phyloP scores from a whole-genome alignment of 2,113 vertebrate species.

The Camelus dromedarius region DNA sequence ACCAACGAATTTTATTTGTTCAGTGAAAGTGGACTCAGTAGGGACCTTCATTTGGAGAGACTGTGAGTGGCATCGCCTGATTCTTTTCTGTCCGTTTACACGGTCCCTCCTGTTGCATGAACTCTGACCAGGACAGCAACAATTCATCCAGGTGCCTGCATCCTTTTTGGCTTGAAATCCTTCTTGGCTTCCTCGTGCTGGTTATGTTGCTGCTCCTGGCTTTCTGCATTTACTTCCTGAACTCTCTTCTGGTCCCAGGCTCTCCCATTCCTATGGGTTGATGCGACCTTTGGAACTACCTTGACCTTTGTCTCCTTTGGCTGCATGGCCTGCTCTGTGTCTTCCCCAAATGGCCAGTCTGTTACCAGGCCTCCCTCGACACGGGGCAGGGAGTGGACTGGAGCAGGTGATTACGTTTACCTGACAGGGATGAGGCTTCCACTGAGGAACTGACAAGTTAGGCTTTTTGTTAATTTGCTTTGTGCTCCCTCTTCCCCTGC shows the following conservation, averaged over 20 bases:
- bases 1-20: background rate
- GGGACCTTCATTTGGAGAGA: background rate
- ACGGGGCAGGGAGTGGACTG: background rate
- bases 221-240: background rate
- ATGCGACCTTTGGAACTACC: background rate
- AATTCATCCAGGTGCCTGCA: background rate
- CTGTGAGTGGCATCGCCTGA: accelerated
- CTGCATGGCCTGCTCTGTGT: background rate
- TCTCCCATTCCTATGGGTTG: background rate
- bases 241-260: background rate
- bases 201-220: background rate
- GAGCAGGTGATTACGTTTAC: background rate
- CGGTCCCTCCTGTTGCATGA: background rate
- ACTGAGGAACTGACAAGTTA: background rate
- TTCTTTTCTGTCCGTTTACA: background rate
- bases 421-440: background rate
- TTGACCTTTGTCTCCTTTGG: background rate
- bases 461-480: background rate
- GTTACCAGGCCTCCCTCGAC: background rate
- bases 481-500: background rate
- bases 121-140: background rate
- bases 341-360: background rate
- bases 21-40: background rate
- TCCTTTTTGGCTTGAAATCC: background rate
- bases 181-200: background rate